Conservation (phyloP, 2,888 invertebrate genomes). For the Maniola hyperantus region DNA sequence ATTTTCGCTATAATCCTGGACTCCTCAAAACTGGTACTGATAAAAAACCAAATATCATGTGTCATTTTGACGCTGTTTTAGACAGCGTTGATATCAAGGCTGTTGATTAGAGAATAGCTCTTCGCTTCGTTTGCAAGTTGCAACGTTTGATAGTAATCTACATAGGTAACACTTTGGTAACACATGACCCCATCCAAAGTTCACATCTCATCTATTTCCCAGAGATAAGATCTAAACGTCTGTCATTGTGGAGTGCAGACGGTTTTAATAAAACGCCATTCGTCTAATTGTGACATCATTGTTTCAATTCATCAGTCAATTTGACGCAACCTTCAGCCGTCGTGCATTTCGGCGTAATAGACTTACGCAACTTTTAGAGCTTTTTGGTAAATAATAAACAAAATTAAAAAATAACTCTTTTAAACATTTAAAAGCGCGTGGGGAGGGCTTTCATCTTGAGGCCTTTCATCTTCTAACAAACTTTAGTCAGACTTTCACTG, state of each 20-base stretch:
- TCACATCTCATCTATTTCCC: conserved; percentile 48
- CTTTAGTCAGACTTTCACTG: no score
- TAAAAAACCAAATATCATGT: neutral
- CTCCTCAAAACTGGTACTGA: no score
- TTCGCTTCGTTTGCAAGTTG: conserved; percentile 12
- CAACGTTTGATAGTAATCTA: conserved; percentile 32
- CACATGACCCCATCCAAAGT: conserved; percentile 41
- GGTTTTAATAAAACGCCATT: conserved; percentile 50
- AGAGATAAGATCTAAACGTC: conserved; percentile 57
- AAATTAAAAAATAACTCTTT: neutral
- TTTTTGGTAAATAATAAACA: no score
- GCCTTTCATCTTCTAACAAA: no score
- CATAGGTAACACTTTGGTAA: conserved; percentile 37
- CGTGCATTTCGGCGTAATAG: conserved; percentile 40
- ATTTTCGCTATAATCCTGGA: no score
- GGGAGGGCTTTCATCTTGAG: no score
- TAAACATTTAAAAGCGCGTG: no score
- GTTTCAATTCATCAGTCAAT: conserved; percentile 69
- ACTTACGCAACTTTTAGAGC: conserved; percentile 27
- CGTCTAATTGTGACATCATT: conserved; percentile 76
- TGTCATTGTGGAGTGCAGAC: conserved; percentile 51
- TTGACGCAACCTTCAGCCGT: conserved; percentile 59
- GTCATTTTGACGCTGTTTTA: neutral
- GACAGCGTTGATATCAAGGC: conserved; percentile 1
- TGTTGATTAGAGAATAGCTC: conserved; percentile 1